Evolutionary conservation across 2,888 invertebrate species (phyloP), one percentile per base, ranked within the genome.

Genomic region (Slavum lentiscoides): DNA sequence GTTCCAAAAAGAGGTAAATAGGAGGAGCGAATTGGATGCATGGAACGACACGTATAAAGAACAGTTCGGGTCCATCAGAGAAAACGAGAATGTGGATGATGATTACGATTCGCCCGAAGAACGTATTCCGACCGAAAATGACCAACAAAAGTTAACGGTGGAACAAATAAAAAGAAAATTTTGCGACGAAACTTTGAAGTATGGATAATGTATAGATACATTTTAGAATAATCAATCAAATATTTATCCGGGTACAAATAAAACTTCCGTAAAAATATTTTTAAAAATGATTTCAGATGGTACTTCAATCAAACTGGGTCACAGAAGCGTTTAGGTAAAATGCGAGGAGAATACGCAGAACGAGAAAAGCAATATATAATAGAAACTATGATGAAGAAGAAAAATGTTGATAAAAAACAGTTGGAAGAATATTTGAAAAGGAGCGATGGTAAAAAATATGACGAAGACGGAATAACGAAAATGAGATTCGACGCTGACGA

Each of bases 341-440:
- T 30, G n/a, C 43, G 19, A 58, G 72, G 58, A 8, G 70, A 55
- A 43, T 64, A 64, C n/a, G 17, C 21, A 11, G 64, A 62, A 62
- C 80, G 80, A 3, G 70, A 80, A 80, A 62, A 55, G 9, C 64
- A 15, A 9, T 23, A 72, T 21, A 72, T 80, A 55, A 64, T 80
- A 23, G 70, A 80, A 21, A n/a, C 62, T 2, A 23, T 80, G 70
- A 80, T 80, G 80, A 72, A 80, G 30, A 80, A 80, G 55, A 80
- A 80, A n/a, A 80, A 80, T n/a, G 53, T 80, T n/a, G 39, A 13
- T 43, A 21, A 58, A 30, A 64, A 72, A 58, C 72, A 72, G n/a
- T 72, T 80, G n/a, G 43, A 72, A 23, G 72, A 80, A 39, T 72
- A 64, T 58, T 58, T 64, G 0, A 62, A 66, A 43, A 30, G 1